phyloP scores from a whole-genome alignment of 2,888 invertebrate species.

The Lamellibrachia satsuma region DNA sequence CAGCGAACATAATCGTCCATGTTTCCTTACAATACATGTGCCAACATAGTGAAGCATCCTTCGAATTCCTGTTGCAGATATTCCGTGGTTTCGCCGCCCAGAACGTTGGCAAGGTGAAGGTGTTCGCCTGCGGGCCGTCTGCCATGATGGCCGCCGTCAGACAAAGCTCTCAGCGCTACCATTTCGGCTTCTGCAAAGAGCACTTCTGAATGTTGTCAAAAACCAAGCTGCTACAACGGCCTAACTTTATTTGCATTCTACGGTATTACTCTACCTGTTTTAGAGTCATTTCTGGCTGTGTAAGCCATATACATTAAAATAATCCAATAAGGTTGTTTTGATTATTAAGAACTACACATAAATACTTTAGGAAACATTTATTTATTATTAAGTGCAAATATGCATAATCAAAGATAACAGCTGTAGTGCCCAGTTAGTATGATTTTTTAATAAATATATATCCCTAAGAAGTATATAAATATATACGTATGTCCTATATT shows the following conservation, averaged over 20 bases:
- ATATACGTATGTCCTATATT: background rate
- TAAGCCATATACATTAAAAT: background rate
- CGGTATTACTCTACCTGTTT: background rate
- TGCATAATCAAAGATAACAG: background rate
- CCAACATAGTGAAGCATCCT: background rate
- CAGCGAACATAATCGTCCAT: background rate
- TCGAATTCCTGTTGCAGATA: constrained; percentile 43
- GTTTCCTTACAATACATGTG: background rate
- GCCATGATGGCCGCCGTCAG: constrained; percentile 24
- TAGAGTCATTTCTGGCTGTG: background rate
- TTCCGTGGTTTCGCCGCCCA: constrained; percentile 46
- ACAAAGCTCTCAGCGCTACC: background rate
- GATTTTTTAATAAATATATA: too few relatives aligned
- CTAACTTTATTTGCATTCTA: background rate
- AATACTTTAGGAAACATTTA: background rate
- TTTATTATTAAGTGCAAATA: background rate
- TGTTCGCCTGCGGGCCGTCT: constrained; percentile 55
- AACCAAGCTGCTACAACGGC: background rate
- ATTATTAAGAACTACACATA: background rate
- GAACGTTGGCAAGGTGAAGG: constrained; percentile 48
- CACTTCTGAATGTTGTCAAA: constrained; percentile 13
- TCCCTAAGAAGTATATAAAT: too few relatives aligned
- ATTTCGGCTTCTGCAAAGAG: constrained; percentile 20
- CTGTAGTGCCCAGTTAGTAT: too few relatives aligned
- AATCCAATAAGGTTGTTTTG: background rate